Evolutionary conservation across 2,797 vertebrate genomes (phyloP).

Genomic region (Tolypeutes matacus): DNA sequence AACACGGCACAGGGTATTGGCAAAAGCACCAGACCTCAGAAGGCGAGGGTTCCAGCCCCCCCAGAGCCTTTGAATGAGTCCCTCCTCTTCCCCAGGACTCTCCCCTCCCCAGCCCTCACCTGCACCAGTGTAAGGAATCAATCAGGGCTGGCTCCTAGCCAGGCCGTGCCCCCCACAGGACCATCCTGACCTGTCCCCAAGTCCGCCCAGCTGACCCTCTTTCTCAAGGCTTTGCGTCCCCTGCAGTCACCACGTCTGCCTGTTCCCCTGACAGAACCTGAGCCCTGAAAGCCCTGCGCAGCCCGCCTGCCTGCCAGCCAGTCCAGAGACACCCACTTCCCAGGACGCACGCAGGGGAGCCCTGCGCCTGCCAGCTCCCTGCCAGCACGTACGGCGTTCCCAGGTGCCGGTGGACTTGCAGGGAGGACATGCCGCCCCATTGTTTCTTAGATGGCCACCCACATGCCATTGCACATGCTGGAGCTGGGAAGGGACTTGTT

Average conservation of each 20-base stretch:
- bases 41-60: neutral
- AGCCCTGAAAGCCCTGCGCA: neutral
- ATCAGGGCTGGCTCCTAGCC: neutral
- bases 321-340: neutral
- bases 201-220: neutral
- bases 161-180: neutral
- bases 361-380: neutral
- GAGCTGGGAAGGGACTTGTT: neutral
- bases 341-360: fast-evolving
- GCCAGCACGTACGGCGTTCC: neutral
- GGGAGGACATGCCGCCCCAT: neutral
- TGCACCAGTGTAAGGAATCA: neutral
- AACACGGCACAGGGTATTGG: fast-evolving
- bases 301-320: neutral
- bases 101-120: neutral
- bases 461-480: neutral
- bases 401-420: fast-evolving
- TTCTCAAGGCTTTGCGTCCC: neutral
- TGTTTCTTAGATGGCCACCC: neutral
- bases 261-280: neutral
- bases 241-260: neutral
- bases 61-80: neutral
- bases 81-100: neutral
- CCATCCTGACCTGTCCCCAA: neutral
- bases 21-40: neutral